Conservation (phyloP, 2,113 vertebrate genomes). For the Macroglossus sobrinus region DNA sequence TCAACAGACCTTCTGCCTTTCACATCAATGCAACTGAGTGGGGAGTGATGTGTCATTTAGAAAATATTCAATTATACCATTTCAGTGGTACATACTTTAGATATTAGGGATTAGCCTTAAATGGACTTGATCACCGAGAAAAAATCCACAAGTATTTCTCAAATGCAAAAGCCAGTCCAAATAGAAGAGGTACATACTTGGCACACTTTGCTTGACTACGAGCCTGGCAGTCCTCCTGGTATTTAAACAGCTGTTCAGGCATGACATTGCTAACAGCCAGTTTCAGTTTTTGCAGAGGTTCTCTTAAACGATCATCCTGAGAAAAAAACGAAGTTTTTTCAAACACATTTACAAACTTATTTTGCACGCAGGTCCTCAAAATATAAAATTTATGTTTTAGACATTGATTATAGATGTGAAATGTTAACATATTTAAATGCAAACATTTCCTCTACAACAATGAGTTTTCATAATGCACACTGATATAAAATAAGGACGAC, state of each 20-base stretch:
- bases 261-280: constrained; percentile 95
- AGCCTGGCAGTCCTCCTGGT: constrained; percentile 95
- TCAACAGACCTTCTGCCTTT: background rate
- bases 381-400: background rate
- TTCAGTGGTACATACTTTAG: background rate
- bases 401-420: background rate
- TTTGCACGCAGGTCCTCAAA: background rate
- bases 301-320: constrained; percentile 94
- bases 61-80: background rate
- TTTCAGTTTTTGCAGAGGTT: constrained; percentile 95
- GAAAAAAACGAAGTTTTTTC: background rate
- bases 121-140: too few species aligned
- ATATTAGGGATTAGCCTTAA: too few species aligned
- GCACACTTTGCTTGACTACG: constrained; percentile 94
- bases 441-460: background rate
- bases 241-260: constrained; percentile 96
- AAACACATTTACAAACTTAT: constrained; percentile 25
- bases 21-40: background rate
- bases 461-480: background rate
- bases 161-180: background rate
- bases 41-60: background rate
- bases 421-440: background rate
- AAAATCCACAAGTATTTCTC: background rate
- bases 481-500: background rate
- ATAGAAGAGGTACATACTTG: constrained; percentile 83